A percentile compares a stretch with the other conserved stretches of the same genome.
These are phyloP conservation scores for Anthoscopus minutus DNA, from an alignment of 2,113 vertebrate genomes.

Conservation along the genomic window DNA sequence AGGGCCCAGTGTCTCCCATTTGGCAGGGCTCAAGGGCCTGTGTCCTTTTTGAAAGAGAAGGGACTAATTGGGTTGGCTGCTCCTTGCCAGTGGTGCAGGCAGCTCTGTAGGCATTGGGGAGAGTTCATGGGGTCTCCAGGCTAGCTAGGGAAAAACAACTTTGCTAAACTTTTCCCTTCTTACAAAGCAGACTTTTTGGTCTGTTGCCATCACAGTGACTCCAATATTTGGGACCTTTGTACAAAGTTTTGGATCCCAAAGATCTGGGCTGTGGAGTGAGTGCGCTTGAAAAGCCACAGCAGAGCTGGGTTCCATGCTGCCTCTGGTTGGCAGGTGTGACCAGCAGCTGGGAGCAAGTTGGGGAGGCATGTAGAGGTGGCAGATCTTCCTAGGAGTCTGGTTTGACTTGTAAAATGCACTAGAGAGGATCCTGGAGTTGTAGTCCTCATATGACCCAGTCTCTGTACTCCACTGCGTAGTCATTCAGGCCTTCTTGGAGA, in stretches of 20 bases:
- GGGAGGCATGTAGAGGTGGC: neutral
- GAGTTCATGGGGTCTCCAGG: neutral
- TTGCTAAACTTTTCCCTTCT: neutral
- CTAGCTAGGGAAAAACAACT: neutral
- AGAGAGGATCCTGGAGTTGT: neutral
- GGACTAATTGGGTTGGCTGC: neutral
- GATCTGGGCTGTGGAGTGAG: neutral
- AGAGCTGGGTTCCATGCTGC: neutral
- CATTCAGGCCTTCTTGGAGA: constrained; percentile 2
- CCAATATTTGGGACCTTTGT: neutral
- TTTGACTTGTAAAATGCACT: neutral
- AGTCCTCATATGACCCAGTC: neutral
- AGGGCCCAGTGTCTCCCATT: neutral
- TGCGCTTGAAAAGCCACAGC: neutral
- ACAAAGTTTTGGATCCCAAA: neutral
- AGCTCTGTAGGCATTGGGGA: neutral
- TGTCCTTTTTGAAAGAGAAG: neutral
- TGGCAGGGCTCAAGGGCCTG: neutral
- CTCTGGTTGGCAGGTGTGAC: neutral
- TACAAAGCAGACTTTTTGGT: neutral
- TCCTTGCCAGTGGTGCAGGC: neutral
- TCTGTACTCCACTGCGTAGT: neutral
- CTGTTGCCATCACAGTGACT: neutral
- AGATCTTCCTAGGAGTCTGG: neutral
- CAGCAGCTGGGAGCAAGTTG: neutral